Evolutionary conservation across 2,113 vertebrate species (phyloP).

Genomic region (Crotalus tigris): DNA sequence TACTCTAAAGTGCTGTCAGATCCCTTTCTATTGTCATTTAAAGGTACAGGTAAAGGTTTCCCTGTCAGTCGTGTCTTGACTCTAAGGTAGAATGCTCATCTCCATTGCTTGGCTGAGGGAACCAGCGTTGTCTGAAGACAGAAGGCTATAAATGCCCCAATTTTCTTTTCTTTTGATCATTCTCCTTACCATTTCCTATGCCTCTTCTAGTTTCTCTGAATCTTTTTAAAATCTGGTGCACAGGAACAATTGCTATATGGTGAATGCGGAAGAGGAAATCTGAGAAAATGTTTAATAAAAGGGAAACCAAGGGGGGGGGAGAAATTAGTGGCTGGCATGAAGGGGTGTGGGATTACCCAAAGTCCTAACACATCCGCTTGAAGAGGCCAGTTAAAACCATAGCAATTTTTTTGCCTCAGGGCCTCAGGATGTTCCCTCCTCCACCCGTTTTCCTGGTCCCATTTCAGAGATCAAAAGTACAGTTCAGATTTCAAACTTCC

Average conservation of each 20-base stretch:
- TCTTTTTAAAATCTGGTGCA: background rate
- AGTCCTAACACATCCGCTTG: background rate
- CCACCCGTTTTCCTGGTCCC: background rate
- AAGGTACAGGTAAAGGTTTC: background rate
- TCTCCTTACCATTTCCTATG: background rate
- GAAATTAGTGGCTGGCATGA: background rate
- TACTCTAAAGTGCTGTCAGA: background rate
- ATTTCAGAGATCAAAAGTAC: background rate
- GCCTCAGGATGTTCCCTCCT: background rate
- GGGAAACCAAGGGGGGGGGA: background rate
- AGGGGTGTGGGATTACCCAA: background rate
- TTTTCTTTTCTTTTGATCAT: background rate
- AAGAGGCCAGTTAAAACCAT: too few species aligned
- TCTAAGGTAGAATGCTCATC: background rate
- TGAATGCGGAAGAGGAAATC: background rate
- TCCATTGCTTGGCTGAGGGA: background rate
- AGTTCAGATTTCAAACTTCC: conserved; percentile 1
- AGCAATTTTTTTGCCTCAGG: background rate
- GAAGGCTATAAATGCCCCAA: background rate
- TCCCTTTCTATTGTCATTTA: background rate
- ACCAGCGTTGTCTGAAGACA: background rate
- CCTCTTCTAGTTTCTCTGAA: background rate
- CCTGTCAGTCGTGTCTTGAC: background rate
- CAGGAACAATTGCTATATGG: background rate
- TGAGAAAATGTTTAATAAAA: background rate